phyloP scores from a whole-genome alignment of 2,888 invertebrate species.

The Euphydryas editha region DNA sequence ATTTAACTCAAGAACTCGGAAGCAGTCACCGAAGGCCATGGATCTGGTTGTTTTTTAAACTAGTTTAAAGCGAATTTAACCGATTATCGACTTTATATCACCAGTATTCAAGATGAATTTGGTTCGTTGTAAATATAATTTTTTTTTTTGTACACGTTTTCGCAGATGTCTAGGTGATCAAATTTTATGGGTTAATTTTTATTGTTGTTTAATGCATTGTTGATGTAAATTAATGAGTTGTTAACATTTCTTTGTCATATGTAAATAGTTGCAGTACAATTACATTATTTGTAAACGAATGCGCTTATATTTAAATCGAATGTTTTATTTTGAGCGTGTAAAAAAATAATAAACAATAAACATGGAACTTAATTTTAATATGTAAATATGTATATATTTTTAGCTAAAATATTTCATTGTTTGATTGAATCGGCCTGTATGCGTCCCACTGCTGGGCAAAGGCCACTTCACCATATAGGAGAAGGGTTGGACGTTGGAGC shows the following conservation, averaged over 20 bases:
- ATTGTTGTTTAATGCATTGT: constrained; percentile 14
- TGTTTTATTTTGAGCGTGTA: no score
- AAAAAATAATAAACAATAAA: no score
- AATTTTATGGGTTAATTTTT: constrained; percentile 26
- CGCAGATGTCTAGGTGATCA: constrained; percentile 23
- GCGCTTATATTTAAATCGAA: no score
- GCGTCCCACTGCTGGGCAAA: no score
- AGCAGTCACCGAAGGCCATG: constrained; percentile 36
- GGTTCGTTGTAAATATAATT: background rate
- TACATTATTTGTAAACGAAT: no score
- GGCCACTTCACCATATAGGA: no score
- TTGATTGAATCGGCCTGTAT: no score
- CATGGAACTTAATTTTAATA: no score
- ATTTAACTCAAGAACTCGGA: constrained; percentile 40
- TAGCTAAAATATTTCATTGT: no score
- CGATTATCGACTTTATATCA: constrained; percentile 13
- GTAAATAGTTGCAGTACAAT: background rate
- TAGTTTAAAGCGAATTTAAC: constrained; percentile 15
- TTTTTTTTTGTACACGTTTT: constrained; percentile 2
- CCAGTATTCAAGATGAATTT: background rate
- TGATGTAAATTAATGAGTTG: constrained; percentile 10
- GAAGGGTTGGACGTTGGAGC: no score
- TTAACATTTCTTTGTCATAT: constrained; percentile 10
- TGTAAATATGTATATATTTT: no score
- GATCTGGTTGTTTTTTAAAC: constrained; percentile 15